These are phyloP conservation scores for Acanthurus leucopareius DNA, from an alignment of 2,797 vertebrate genomes.

Conservation along the genomic window DNA sequence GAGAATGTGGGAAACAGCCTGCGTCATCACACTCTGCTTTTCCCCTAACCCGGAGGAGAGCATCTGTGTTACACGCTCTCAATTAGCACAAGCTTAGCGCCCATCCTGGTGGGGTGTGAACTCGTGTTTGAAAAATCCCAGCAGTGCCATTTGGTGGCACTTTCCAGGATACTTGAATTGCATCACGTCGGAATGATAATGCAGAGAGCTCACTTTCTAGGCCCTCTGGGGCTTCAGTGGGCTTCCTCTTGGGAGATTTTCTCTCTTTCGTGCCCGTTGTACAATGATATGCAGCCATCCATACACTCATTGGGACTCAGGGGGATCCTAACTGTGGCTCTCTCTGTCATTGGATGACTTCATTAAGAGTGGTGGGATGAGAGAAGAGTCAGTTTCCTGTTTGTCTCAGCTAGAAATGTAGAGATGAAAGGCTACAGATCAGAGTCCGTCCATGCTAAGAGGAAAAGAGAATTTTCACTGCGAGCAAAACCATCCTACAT, in stretches of 20 bases:
- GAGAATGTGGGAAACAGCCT: slow-evolving; percentile 58
- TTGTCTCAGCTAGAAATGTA: slow-evolving; percentile 20
- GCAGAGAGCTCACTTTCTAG: slow-evolving; percentile 27
- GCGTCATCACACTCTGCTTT: slow-evolving; percentile 47
- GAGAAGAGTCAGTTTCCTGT: slow-evolving; percentile 46
- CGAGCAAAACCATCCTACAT: background rate
- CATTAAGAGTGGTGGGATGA: slow-evolving; percentile 44
- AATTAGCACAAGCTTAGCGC: slow-evolving; percentile 72
- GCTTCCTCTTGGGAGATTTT: slow-evolving; percentile 48
- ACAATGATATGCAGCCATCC: slow-evolving; percentile 49
- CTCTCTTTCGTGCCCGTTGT: slow-evolving; percentile 42
- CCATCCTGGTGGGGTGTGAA: slow-evolving; percentile 60
- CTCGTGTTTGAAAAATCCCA: slow-evolving; percentile 58
- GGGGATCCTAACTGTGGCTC: slow-evolving; percentile 41
- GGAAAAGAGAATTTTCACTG: slow-evolving; percentile 23
- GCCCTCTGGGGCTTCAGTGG: slow-evolving; percentile 50
- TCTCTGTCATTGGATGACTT: slow-evolving; percentile 63
- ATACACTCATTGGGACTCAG: slow-evolving; percentile 39
- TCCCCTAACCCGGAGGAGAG: slow-evolving; percentile 55
- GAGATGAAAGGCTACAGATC: slow-evolving; percentile 53
- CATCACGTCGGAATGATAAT: slow-evolving; percentile 47
- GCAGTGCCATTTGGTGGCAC: slow-evolving; percentile 67
- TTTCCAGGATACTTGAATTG: slow-evolving; percentile 56
- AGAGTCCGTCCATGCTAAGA: slow-evolving; percentile 32
- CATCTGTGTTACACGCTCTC: slow-evolving; percentile 69